Evolutionary conservation across 2,113 vertebrate genomes (phyloP).

Genomic region (Alces alces): DNA sequence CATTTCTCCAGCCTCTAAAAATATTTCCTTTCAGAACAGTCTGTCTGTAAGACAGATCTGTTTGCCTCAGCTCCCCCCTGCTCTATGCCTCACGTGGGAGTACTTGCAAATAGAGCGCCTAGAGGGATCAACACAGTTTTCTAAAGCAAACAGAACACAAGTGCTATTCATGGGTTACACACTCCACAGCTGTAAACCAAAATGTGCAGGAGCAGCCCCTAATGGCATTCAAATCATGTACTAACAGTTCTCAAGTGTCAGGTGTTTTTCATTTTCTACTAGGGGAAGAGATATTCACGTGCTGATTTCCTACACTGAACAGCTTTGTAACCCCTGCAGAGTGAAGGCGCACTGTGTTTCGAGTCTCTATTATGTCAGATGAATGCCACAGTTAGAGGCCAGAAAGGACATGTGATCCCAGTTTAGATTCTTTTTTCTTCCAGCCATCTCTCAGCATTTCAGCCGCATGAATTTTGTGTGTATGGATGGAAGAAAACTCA

Average conservation of each 20-base stretch:
- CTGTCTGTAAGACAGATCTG: constrained; percentile 60
- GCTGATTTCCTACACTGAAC: constrained; percentile 64
- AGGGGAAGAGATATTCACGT: constrained; percentile 52
- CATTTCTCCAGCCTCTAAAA: constrained; percentile 59
- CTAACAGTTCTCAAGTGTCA: constrained; percentile 72
- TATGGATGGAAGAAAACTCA: constrained; percentile 35
- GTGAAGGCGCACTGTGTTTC: constrained; percentile 41
- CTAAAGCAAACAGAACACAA: constrained; percentile 76
- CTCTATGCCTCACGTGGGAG: constrained; percentile 58
- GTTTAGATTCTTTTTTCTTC: constrained; percentile 17
- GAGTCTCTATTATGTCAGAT: constrained; percentile 60
- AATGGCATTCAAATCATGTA: constrained; percentile 74
- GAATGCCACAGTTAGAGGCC: constrained; percentile 63
- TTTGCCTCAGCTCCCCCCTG: constrained; percentile 57
- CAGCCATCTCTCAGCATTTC: constrained; percentile 24
- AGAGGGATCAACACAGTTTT: constrained; percentile 73
- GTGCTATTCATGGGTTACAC: constrained; percentile 63
- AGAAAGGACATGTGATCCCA: constrained; percentile 52
- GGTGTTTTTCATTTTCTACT: constrained; percentile 74
- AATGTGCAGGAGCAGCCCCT: constrained; percentile 70
- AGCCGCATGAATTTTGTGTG: constrained; percentile 29
- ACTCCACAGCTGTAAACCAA: constrained; percentile 67
- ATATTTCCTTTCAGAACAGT: constrained; percentile 55
- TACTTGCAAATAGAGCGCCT: constrained; percentile 68
- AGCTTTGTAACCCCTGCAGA: constrained; percentile 67